Evolutionary conservation across 2,113 vertebrate genomes (phyloP).

Genomic region (Chaetops frenatus): DNA sequence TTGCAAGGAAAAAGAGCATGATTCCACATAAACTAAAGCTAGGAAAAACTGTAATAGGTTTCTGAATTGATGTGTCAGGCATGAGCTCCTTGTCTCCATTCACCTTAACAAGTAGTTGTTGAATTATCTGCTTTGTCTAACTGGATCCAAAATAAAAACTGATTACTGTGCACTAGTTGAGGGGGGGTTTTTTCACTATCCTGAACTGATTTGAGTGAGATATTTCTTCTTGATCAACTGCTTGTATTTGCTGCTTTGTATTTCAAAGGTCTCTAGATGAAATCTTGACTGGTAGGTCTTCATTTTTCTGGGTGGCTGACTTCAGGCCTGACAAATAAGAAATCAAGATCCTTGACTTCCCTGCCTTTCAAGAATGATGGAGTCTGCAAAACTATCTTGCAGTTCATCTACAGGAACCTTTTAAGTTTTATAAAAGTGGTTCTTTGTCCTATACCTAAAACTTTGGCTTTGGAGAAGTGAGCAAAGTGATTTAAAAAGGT

Average conservation of each 20-base stretch:
- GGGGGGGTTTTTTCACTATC: background rate
- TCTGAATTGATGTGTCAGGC: background rate
- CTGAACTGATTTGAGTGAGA: background rate
- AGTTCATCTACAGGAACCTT: background rate
- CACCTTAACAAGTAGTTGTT: background rate
- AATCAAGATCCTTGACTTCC: background rate
- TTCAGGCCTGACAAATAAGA: background rate
- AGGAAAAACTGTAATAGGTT: background rate
- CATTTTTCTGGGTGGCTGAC: background rate
- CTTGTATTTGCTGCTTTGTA: background rate
- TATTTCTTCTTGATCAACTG: background rate
- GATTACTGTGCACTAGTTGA: background rate
- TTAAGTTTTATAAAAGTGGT: background rate
- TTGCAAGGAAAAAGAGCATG: background rate
- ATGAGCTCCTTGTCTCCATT: background rate
- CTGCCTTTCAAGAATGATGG: background rate
- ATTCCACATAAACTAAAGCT: background rate
- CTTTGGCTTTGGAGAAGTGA: background rate
- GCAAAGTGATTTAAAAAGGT: background rate
- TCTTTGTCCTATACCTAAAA: background rate
- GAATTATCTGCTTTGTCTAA: background rate
- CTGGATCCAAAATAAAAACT: background rate
- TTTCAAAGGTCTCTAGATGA: background rate
- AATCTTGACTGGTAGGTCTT: background rate
- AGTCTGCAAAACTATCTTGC: background rate